Conservation (phyloP, 1,140 invertebrate genomes). For the Drosophila parvula region DNA sequence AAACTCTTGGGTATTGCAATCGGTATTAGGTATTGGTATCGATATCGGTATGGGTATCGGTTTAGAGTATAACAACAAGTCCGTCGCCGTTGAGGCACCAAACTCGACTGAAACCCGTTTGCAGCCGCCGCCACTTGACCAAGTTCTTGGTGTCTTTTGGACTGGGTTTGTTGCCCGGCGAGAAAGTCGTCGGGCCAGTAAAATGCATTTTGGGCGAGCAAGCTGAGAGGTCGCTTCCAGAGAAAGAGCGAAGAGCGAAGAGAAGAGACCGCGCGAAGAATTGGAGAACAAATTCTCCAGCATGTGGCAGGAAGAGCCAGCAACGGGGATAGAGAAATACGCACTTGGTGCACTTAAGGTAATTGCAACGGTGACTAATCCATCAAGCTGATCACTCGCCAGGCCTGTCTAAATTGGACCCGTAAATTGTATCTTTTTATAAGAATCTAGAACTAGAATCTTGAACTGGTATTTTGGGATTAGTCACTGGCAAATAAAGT, state of each 20-base stretch:
- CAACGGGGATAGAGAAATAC: background rate
- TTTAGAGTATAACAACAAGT: slow-evolving; percentile 27
- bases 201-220: slow-evolving; percentile 44
- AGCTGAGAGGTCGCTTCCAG: background rate
- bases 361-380: slow-evolving; percentile 26
- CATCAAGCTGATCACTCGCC: slow-evolving; percentile 3
- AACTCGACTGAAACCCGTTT: slow-evolving; percentile 76
- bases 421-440: background rate
- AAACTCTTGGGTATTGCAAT: background rate
- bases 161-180: slow-evolving; percentile 15
- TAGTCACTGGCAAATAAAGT: background rate
- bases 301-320: background rate
- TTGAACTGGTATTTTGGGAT: background rate
- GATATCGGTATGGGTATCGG: background rate
- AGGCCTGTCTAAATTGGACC: background rate
- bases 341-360: background rate
- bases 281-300: slow-evolving; percentile 16
- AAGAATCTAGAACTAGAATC: background rate
- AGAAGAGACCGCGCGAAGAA: background rate
- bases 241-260: slow-evolving; percentile 1
- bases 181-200: slow-evolving; percentile 69
- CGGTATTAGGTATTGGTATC: background rate
- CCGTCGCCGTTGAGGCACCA: slow-evolving; percentile 45
- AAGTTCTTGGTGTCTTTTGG: slow-evolving; percentile 57
- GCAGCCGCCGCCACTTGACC: slow-evolving; percentile 52